These are phyloP conservation scores for Pemphigus obesinymphae DNA, from an alignment of 1,140 invertebrate genomes.

Conservation along the genomic window DNA sequence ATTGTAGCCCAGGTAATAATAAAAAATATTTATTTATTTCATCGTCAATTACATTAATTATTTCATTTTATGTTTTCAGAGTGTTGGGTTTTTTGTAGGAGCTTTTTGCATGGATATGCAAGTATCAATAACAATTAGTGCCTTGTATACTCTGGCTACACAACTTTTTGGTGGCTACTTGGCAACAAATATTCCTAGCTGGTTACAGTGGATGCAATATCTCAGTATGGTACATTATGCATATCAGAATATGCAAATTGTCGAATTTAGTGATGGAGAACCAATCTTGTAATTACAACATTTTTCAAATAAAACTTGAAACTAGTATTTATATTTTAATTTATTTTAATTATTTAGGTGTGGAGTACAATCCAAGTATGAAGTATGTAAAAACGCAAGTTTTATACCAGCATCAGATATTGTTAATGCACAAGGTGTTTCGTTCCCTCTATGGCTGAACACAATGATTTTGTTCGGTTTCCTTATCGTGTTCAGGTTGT, in stretches of 20 bases:
- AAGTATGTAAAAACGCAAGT: conserved; percentile 57
- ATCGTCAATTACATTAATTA: not conserved
- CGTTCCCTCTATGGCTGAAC: conserved; percentile 68
- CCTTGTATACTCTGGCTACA: conserved; percentile 72
- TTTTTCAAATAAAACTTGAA: too few relatives aligned
- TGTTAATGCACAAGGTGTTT: conserved; percentile 58
- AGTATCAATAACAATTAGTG: conserved; percentile 73
- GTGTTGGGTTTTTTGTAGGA: conserved; percentile 78
- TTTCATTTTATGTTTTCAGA: conserved; percentile 56
- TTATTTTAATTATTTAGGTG: too few relatives aligned
- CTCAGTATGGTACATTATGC: conserved; percentile 78
- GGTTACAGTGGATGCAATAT: conserved; percentile 76
- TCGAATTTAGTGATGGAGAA: conserved; percentile 71
- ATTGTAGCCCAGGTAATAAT: conserved; percentile 65
- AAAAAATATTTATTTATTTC: not conserved
- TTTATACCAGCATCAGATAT: conserved; percentile 66
- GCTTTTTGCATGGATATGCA: conserved; percentile 76
- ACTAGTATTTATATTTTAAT: too few relatives aligned
- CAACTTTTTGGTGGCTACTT: conserved; percentile 79
- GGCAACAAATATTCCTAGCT: conserved; percentile 70
- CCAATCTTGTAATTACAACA: conserved; percentile 65
- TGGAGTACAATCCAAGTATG: conserved; percentile 63
- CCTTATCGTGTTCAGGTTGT: conserved; percentile 65
- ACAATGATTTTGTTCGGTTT: conserved; percentile 69
- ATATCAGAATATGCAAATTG: conserved; percentile 79